Evolutionary conservation across 37 sponge, comb jelly and placozoan species (phyloP), one percentile per base, ranked within the genome.

Genomic region (Dysidea cf. avara): DNA sequence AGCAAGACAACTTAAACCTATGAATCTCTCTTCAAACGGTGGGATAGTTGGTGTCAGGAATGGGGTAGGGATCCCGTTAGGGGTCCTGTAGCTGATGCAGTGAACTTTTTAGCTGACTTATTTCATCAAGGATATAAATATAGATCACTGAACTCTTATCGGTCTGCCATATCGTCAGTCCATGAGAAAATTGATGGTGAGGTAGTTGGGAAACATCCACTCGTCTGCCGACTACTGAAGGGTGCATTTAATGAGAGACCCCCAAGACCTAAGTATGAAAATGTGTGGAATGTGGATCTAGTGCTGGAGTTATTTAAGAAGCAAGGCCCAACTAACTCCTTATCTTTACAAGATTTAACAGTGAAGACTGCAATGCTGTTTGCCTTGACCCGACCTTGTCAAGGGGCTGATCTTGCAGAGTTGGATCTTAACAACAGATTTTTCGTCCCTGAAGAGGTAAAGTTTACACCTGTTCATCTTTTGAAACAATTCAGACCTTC

Each of bases 41-140:
- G 69, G 69, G 12, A 17, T 7, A 40, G 51, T 49, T 68, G 49
- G 69, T 68, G 69, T 26, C 5, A 7, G n/a, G 50, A 68, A 68
- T 18, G 69, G 49, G 14, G 40, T 39, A 68, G 26, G 5, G 49
- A 22, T 48, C 29, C 69, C 51, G 28, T 21, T 49, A 25, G 12
- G 7, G 7, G 52, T 7, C 28, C 52, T 68, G 25, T 68, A 31
- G 39, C 66, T 13, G 28, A 56, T 7, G 28, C 11, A 11, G 31
- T 43, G 12, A 30, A 25, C 11, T 56, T 56, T 26, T 13, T 49
- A 7, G 58, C 58, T 13, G 29, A 64, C 6, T 32, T 64, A 9
- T 64, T 53, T 71, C 20, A 53, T 18, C 20, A 53, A 31, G 72
- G 72, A 14, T 71, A 71, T 31, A 53, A 71, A 54, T 71, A 53